Evolutionary conservation across 2,888 invertebrate species (phyloP).

Genomic region (Dryocosmus kuriphilus): DNA sequence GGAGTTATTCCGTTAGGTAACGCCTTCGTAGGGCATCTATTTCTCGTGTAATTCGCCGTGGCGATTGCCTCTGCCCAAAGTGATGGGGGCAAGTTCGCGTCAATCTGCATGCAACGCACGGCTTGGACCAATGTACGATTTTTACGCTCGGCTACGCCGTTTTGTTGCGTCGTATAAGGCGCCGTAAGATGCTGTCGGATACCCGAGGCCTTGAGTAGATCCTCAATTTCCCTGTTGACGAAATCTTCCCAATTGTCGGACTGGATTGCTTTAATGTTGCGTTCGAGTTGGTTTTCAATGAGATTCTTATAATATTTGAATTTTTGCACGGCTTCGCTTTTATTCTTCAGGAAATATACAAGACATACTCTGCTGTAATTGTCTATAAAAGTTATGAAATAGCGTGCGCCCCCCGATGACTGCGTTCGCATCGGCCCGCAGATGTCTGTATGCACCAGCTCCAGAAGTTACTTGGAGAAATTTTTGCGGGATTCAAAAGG

Average conservation of each 20-base stretch:
- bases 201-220: no score
- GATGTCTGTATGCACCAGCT: no score
- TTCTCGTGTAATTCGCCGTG: conserved; percentile 41
- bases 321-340: conserved; percentile 50
- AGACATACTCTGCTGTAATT: no score
- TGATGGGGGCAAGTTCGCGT: conserved; percentile 16
- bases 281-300: conserved; percentile 44
- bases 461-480: no score
- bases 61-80: conserved; percentile 44
- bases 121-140: conserved; percentile 34
- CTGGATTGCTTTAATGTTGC: conserved; percentile 51
- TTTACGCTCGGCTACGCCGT: conserved; percentile 50
- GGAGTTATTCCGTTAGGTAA: no score
- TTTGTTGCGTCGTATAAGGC: conserved; percentile 65
- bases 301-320: no score
- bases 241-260: conserved; percentile 44
- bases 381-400: conserved; percentile 52
- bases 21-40: conserved; percentile 39
- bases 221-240: no score
- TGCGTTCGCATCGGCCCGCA: no score
- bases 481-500: no score
- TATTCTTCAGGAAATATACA: no score
- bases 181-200: no score
- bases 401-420: conserved; percentile 45
- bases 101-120: no score